Evolutionary conservation across 2,888 invertebrate genomes (phyloP).

Genomic region (Drosophila prolongata): DNA sequence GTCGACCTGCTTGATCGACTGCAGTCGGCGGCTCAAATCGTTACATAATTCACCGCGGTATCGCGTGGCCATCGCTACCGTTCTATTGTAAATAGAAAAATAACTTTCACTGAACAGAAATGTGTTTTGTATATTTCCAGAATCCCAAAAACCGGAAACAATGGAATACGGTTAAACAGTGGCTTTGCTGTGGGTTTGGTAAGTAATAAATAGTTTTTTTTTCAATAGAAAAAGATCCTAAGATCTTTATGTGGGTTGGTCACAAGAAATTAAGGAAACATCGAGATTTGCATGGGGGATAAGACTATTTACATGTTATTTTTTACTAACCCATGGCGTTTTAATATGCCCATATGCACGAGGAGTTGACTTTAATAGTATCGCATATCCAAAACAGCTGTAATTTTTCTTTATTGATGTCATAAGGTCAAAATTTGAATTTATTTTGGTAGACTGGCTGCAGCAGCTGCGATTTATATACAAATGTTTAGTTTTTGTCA

Average conservation of each 20-base stretch:
- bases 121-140: slow-evolving; percentile 64
- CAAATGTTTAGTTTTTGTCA: slow-evolving; percentile 51
- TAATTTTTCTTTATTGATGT: slow-evolving; percentile 1
- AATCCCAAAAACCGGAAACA: slow-evolving; percentile 67
- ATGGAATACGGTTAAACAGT: slow-evolving; percentile 55
- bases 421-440: slow-evolving; percentile 15
- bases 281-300: too few species aligned
- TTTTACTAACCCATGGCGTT: background rate
- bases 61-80: slow-evolving; percentile 21
- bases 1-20: slow-evolving; percentile 26
- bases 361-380: slow-evolving; percentile 12
- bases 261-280: too few species aligned
- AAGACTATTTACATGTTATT: background rate
- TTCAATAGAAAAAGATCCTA: background rate
- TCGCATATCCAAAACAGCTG: slow-evolving; percentile 47
- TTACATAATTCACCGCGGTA: slow-evolving; percentile 12
- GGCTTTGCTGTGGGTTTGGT: slow-evolving; percentile 52
- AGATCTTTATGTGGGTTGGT: background rate
- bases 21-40: slow-evolving; percentile 43
- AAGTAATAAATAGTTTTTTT: slow-evolving; percentile 33
- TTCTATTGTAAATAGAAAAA: slow-evolving; percentile 34
- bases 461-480: slow-evolving; percentile 41
- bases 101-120: slow-evolving; percentile 23
- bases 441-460: slow-evolving; percentile 42
- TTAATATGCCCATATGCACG: background rate